phyloP scores from a whole-genome alignment of 2,888 invertebrate species.

The Margaritifera margaritifera region DNA sequence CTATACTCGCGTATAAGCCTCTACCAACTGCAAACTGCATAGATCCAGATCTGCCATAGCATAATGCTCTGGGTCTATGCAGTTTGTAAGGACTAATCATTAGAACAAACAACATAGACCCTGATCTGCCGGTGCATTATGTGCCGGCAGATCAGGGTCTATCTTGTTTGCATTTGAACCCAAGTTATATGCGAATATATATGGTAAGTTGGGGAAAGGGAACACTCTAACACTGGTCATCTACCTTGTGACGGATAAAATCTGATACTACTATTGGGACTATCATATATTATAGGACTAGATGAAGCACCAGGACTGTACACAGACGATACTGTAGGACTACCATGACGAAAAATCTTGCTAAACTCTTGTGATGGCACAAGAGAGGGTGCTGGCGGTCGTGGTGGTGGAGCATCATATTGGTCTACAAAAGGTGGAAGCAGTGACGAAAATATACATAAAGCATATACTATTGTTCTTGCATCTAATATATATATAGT shows the following conservation, averaged over 20 bases:
- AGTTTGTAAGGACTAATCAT: too few relatives aligned
- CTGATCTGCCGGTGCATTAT: too few relatives aligned
- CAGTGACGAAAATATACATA: slow-evolving; percentile 22
- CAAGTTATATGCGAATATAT: too few relatives aligned
- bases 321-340: slow-evolving; percentile 34
- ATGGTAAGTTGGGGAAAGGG: too few relatives aligned
- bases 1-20: too few relatives aligned
- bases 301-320: slow-evolving; percentile 31
- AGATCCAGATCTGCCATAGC: too few relatives aligned
- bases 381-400: slow-evolving; percentile 31
- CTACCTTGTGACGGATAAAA: slow-evolving; percentile 41
- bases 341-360: slow-evolving; percentile 44
- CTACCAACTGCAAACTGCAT: too few relatives aligned
- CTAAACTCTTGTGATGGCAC: slow-evolving; percentile 48
- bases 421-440: slow-evolving; percentile 39
- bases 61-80: too few relatives aligned
- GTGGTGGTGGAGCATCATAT: slow-evolving; percentile 34
- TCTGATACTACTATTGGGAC: slow-evolving; percentile 42
- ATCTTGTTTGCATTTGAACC: too few relatives aligned
- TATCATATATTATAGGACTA: slow-evolving; percentile 52
- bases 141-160: too few relatives aligned
- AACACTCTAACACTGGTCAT: not conserved
- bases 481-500: not conserved
- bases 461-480: not conserved
- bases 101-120: too few relatives aligned